These are phyloP conservation scores for Pammene aurita DNA, from an alignment of 2,888 invertebrate genomes.

Conservation along the genomic window DNA sequence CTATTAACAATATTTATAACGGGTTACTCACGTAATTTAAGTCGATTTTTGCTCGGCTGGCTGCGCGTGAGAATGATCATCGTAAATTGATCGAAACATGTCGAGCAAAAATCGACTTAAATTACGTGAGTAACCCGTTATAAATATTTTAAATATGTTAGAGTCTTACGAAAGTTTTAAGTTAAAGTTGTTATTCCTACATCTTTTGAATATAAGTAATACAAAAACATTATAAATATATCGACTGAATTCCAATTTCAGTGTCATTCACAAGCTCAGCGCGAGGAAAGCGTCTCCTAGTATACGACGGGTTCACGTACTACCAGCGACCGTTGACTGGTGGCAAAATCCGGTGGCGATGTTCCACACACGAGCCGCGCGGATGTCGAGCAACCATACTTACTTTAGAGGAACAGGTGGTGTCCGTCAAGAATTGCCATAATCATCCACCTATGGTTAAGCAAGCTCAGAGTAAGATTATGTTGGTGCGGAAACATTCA, in stretches of 20 bases:
- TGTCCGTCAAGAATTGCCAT: background rate
- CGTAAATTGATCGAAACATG: no score
- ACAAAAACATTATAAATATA: no score
- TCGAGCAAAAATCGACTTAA: no score
- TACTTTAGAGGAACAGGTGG: background rate
- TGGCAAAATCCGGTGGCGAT: slow-evolving; percentile 7
- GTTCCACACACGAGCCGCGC: background rate
- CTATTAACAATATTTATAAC: no score
- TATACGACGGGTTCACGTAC: slow-evolving; percentile 16
- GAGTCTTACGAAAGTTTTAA: no score
- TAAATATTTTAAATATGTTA: no score
- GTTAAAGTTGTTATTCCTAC: no score
- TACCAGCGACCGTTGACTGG: background rate
- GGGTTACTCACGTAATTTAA: no score
- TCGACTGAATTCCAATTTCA: background rate
- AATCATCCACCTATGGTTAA: background rate
- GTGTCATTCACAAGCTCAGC: background rate
- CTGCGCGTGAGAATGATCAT: no score
- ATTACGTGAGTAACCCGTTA: no score
- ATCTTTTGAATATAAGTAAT: no score
- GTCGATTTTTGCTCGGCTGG: no score
- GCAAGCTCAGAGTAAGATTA: background rate
- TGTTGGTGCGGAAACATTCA: background rate
- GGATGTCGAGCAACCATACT: slow-evolving; percentile 11
- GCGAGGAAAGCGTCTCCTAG: slow-evolving; percentile 4